Evolutionary conservation across 2,797 vertebrate genomes (phyloP).

Genomic region (Catostomus latipinnis): DNA sequence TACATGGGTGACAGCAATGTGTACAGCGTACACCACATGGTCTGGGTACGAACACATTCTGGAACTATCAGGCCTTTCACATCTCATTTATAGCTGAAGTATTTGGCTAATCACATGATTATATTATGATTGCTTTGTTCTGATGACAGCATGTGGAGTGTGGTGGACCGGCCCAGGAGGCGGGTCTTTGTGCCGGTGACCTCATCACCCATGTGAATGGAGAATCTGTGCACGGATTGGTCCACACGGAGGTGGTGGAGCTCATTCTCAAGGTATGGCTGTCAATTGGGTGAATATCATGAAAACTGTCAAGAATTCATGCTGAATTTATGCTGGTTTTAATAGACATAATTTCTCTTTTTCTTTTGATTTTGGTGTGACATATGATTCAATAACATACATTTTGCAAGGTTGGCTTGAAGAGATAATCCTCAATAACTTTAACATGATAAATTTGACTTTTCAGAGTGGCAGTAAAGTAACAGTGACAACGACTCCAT

Average conservation of each 20-base stretch:
- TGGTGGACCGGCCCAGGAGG: constrained; percentile 89
- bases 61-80: not conserved
- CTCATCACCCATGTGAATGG: constrained; percentile 95
- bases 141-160: constrained; percentile 89
- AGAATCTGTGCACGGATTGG: constrained; percentile 92
- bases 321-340: no score
- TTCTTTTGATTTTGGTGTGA: no score
- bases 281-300: no score
- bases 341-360: no score
- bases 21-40: constrained; percentile 92
- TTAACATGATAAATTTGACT: not conserved
- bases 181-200: constrained; percentile 89
- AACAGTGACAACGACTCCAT: constrained; percentile 90
- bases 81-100: not conserved
- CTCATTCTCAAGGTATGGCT: constrained; percentile 88
- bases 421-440: not conserved
- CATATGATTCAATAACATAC: not conserved
- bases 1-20: constrained; percentile 93
- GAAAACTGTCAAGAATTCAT: no score
- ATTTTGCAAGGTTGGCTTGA: not conserved
- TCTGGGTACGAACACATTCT: constrained; percentile 82
- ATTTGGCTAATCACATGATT: no score
- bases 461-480: constrained; percentile 90
- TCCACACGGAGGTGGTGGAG: constrained; percentile 94
- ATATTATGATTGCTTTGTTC: constrained; percentile 3